Evolutionary conservation across 92 coral and sea anemone genomes (phyloP).

Genomic region (Porites evermanni): DNA sequence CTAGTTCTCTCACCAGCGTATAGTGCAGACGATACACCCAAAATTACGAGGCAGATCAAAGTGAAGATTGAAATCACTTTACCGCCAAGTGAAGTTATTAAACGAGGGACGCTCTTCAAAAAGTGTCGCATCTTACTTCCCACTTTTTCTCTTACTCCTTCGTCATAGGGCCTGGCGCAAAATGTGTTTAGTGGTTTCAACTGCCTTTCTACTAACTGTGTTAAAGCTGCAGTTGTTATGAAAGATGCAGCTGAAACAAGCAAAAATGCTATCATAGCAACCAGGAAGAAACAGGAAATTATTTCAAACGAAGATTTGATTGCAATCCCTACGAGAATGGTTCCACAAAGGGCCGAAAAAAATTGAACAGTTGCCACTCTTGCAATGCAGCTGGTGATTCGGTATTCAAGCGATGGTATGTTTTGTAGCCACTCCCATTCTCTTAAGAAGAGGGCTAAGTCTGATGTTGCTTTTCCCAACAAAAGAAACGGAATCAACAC

Average conservation of each 20-base stretch:
- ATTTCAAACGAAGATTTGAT: constrained; percentile 62
- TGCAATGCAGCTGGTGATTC: constrained; percentile 27
- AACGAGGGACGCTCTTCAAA: not conserved
- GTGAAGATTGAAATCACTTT: not conserved
- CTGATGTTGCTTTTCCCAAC: constrained; percentile 39
- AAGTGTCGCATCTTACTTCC: not conserved
- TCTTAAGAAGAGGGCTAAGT: constrained; percentile 26
- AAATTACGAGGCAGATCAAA: not conserved
- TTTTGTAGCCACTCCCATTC: constrained; percentile 27
- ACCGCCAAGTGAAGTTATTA: constrained; percentile 4
- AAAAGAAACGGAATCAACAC: constrained; percentile 52
- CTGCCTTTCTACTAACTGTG: not conserved
- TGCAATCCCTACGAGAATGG: constrained; percentile 33
- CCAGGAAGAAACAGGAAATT: constrained; percentile 27
- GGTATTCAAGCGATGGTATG: constrained; percentile 36
- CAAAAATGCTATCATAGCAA: constrained; percentile 21
- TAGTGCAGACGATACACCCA: constrained; percentile 5
- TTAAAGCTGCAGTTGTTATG: not conserved
- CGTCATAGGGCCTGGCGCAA: not conserved
- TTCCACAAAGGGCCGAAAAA: constrained; percentile 27
- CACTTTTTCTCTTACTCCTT: no score
- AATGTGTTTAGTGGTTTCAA: not conserved
- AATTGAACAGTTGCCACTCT: constrained; percentile 41
- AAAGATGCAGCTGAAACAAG: not conserved
- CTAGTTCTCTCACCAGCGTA: not conserved